Percentiles rank a stretch among this genome's conserved stretches.
phyloP scores from a whole-genome alignment of 2,113 vertebrate genomes.

The Otolemur garnettii region DNA sequence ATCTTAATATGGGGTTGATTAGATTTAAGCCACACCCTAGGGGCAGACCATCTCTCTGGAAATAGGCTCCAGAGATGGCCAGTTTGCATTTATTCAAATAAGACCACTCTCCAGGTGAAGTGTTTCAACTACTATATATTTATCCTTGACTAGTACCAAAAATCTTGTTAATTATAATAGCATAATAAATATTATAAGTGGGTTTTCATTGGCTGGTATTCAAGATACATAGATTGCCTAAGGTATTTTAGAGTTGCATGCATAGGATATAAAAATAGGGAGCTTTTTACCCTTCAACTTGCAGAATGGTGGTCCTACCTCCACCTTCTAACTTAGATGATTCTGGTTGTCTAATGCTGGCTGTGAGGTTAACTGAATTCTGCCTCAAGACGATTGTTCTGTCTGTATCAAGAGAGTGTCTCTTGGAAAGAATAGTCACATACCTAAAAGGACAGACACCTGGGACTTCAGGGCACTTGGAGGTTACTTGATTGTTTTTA shows the following conservation, averaged over 20 bases:
- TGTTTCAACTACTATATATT: not conserved
- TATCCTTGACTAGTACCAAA: constrained; percentile 1
- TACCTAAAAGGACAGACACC: not conserved
- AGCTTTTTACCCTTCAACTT: not conserved
- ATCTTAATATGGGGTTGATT: constrained; percentile 14
- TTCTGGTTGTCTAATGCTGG: not conserved
- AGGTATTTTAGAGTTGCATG: constrained; percentile 1
- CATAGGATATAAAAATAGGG: not conserved
- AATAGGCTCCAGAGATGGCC: not conserved
- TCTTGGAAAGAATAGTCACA: not conserved
- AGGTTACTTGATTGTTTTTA: not conserved
- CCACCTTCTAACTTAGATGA: not conserved
- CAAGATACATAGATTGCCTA: not conserved
- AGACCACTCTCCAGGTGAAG: not conserved
- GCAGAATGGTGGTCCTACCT: not conserved
- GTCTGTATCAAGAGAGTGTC: not conserved
- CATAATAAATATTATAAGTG: constrained; percentile 6
- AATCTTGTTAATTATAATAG: not conserved
- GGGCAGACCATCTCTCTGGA: not conserved
- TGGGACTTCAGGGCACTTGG: not conserved
- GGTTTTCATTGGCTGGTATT: constrained; percentile 1
- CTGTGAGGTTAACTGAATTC: not conserved
- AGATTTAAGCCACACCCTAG: constrained; percentile 1
- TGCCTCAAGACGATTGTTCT: not conserved
- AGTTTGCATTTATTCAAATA: constrained; percentile 13